Evolutionary conservation across 2,888 invertebrate species (phyloP).

Genomic region (Drosophila subsilvestris): DNA sequence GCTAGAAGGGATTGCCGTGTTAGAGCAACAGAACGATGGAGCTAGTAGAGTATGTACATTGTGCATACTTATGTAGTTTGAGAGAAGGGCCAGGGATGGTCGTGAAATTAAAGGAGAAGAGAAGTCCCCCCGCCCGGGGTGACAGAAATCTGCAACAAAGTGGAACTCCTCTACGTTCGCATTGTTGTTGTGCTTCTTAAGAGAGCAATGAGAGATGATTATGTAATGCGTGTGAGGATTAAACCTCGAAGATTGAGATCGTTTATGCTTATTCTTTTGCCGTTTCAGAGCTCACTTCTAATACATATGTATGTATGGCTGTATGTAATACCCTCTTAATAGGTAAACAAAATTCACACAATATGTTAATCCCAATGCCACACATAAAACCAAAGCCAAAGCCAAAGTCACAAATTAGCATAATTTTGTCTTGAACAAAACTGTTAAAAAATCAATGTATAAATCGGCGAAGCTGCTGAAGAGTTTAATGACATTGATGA

Average conservation of each 20-base stretch:
- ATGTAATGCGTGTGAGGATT: too few species aligned
- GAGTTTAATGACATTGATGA: constrained; percentile 52
- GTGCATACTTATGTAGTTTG: too few species aligned
- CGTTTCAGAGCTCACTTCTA: not conserved
- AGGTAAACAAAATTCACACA: constrained; percentile 9
- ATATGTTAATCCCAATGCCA: constrained; percentile 19
- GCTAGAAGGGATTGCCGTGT: too few species aligned
- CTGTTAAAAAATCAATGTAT: constrained; percentile 36
- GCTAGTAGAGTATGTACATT: too few species aligned
- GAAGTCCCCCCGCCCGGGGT: too few species aligned
- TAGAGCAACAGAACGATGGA: too few species aligned
- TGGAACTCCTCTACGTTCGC: too few species aligned
- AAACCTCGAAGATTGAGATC: not conserved
- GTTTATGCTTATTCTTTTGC: not conserved
- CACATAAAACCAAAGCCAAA: constrained; percentile 18
- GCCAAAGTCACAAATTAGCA: constrained; percentile 46
- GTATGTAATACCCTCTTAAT: not conserved
- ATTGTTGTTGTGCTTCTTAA: too few species aligned
- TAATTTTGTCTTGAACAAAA: constrained; percentile 55
- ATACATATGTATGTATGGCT: not conserved
- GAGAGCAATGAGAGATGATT: too few species aligned
- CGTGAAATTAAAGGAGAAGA: too few species aligned
- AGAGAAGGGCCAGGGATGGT: too few species aligned
- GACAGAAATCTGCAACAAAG: too few species aligned
- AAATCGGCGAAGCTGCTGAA: constrained; percentile 11